Conservation (phyloP, 37 sponge, comb jelly and placozoan genomes). For the Mnemiopsis leidyi region DNA sequence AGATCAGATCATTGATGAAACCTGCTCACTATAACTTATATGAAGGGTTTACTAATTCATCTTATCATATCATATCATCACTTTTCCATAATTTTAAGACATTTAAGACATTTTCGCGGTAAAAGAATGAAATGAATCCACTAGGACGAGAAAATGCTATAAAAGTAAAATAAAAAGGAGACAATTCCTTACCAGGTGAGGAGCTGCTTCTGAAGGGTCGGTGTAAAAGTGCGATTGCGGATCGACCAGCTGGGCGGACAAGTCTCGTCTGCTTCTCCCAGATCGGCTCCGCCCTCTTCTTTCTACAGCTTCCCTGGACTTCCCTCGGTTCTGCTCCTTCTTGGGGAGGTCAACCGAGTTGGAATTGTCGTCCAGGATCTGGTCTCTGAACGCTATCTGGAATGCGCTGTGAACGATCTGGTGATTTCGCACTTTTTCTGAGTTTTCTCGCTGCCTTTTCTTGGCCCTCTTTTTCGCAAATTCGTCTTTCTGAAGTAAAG, state of each 20-base stretch:
- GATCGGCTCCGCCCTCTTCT: not conserved
- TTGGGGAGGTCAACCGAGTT: not conserved
- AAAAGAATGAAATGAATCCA: too few relatives aligned
- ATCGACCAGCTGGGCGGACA: not conserved
- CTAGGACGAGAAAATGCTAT: too few relatives aligned
- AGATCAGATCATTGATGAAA: too few relatives aligned
- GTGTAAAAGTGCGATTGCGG: not conserved
- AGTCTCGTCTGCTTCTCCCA: not conserved
- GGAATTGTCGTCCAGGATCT: not conserved
- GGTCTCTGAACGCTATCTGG: conserved; percentile 10
- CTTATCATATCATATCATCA: too few relatives aligned
- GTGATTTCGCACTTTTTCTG: conserved; percentile 18
- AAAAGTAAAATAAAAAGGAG: too few relatives aligned
- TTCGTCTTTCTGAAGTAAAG: conserved; percentile 15
- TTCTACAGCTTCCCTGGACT: not conserved
- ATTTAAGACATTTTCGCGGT: too few relatives aligned
- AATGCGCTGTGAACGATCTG: conserved; percentile 38
- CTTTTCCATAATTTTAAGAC: too few relatives aligned
- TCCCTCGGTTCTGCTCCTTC: not conserved
- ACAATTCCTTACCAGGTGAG: conserved; percentile 39
- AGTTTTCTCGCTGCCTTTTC: conserved; percentile 10
- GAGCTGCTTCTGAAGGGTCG: not conserved
- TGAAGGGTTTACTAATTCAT: too few relatives aligned
- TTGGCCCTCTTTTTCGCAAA: conserved; percentile 4
- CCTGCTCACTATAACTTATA: too few relatives aligned